Evolutionary conservation across 2,113 vertebrate species (phyloP).

Genomic region (Salvelinus namaycush): DNA sequence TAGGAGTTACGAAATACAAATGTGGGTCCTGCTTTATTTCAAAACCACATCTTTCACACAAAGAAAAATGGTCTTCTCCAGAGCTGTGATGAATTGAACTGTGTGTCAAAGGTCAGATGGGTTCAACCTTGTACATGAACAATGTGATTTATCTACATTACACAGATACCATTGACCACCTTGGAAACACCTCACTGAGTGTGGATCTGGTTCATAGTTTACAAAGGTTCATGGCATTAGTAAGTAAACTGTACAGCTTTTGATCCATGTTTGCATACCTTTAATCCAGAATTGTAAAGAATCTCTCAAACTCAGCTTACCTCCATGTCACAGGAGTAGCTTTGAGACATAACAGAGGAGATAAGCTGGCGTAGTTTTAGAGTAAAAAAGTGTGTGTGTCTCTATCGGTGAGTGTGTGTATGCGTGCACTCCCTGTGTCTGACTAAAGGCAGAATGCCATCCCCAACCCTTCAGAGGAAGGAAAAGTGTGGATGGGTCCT

Average conservation of each 20-base stretch:
- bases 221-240: background rate
- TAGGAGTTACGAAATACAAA: background rate
- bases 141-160: background rate
- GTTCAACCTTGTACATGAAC: background rate
- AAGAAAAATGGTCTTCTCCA: background rate
- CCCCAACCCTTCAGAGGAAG: conserved; percentile 59
- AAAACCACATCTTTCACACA: conserved; percentile 19
- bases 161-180: background rate
- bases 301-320: background rate
- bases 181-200: background rate
- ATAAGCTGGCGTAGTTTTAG: no score
- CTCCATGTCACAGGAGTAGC: conserved; percentile 13
- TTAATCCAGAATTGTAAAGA: background rate
- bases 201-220: background rate
- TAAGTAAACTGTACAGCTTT: background rate
- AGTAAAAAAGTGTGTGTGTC: no score
- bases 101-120: conserved; percentile 21
- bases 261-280: background rate
- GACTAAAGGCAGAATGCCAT: conserved; percentile 24
- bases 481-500: conserved; percentile 63
- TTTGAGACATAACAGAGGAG: conserved; percentile 35
- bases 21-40: background rate
- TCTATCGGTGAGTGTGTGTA: no score
- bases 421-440: no score
- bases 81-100: conserved; percentile 13